Evolutionary conservation across 2,113 vertebrate genomes (phyloP).

Genomic region (Sebastes fasciatus): DNA sequence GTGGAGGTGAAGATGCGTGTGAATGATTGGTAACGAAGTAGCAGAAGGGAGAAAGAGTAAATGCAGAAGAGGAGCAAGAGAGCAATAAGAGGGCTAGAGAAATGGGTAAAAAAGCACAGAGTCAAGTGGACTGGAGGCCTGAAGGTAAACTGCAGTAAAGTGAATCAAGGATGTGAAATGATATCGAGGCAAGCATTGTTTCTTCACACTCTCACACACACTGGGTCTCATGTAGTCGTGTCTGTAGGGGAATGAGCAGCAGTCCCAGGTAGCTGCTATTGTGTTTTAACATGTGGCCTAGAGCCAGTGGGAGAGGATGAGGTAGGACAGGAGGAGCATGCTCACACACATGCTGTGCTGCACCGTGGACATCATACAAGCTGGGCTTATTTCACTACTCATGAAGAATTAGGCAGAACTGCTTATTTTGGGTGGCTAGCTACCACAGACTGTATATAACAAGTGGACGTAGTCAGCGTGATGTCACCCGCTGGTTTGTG

Average conservation of each 20-base stretch:
- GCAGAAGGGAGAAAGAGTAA: no score
- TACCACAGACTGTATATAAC: background rate
- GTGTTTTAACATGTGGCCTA: constrained; percentile 74
- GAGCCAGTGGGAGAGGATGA: constrained; percentile 53
- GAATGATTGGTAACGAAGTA: background rate
- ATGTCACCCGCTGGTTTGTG: background rate
- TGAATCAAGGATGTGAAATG: constrained; percentile 27
- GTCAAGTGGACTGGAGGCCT: constrained; percentile 8
- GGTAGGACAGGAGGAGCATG: background rate
- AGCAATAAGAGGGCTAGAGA: background rate
- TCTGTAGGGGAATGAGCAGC: constrained; percentile 68
- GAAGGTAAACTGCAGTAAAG: constrained; percentile 22
- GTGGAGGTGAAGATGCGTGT: background rate
- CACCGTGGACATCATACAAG: background rate
- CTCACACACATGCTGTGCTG: background rate
- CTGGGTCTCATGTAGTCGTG: constrained; percentile 26
- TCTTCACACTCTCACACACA: constrained; percentile 14
- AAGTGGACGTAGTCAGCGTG: background rate
- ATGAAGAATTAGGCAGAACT: background rate
- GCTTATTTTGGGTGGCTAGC: background rate
- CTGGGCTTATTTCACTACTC: background rate
- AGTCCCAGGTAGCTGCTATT: constrained; percentile 65
- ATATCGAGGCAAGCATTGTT: constrained; percentile 1
- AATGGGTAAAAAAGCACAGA: background rate
- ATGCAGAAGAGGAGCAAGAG: background rate